Evolutionary conservation across 2,797 vertebrate genomes (phyloP), one percentile per base, ranked within the genome.

Genomic region (Tadarida brasiliensis): DNA sequence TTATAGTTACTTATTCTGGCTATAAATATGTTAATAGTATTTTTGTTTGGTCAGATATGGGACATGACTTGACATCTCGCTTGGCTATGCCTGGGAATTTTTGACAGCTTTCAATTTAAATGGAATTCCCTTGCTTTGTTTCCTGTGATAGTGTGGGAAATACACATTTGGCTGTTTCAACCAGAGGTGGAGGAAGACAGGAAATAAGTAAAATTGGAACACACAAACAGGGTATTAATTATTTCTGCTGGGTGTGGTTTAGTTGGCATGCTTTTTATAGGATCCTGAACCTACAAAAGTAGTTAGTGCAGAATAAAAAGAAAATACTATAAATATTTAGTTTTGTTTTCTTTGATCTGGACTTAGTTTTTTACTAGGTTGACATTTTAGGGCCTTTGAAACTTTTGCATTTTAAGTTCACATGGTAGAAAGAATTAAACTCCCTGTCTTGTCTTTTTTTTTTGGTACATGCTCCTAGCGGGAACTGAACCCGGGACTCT

Each of bases 61-160:
- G 73, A 65, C 65, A 77, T 94, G 94, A 83, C 83, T 81, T 97
- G 88, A 86, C 87, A 91, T 95, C 84, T 90, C 93, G 59, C 67
- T n/a, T 85, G 91, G 51, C 76, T n/a, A 1, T 84, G 77, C 80
- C 30, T 93, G 85, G 77, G 87, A 84, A 35, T 90, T 61, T 91
- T 61, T 91, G 67, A 94, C 61, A 87, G 94, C 93, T 95, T 96
- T 96, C 94, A 77, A 1, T 95, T 92, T 90, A 61, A 93, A 54
- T 94, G 94, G 94, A 95, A 94, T 96, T 91, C 87, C 91, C 89
- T 96, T 92, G 89, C 89, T 95, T 96, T 84, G 80, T 91, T 96
- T 97, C 92, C 96, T 96, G 80, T 96, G 71, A 84, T 97, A 94
- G 82, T 71, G 28, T 71, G 77, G 61, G 87, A 92, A 93, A 83